Percentiles rank a stretch among this genome's conserved stretches.
Evolutionary conservation across 2,113 vertebrate species (phyloP).

Genomic region (Pteronura brasiliensis): DNA sequence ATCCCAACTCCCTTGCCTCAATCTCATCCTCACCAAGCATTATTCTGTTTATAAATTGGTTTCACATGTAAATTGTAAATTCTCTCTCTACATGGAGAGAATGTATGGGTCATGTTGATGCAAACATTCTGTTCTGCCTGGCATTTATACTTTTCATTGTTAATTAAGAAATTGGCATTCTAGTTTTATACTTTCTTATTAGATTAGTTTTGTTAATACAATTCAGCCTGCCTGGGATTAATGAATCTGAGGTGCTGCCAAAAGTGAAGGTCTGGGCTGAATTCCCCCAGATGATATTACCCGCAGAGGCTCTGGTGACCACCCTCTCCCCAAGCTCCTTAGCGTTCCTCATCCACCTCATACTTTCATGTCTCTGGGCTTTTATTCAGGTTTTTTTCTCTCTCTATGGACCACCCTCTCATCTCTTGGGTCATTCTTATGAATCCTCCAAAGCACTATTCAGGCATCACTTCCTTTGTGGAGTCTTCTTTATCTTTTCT

Average conservation of each 20-base stretch:
- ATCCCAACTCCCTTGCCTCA: not conserved
- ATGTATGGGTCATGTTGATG: conserved; percentile 9
- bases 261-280: not conserved
- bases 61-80: not conserved
- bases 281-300: not conserved
- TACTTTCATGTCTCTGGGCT: not conserved
- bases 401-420: not conserved
- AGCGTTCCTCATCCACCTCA: not conserved
- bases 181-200: conserved; percentile 15
- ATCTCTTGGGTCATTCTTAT: not conserved
- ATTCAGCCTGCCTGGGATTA: not conserved
- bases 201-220: conserved; percentile 31
- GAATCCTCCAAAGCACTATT: not conserved
- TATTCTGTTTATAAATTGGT: conserved; percentile 38
- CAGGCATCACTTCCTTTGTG: not conserved
- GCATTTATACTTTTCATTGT: not conserved
- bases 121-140: not conserved
- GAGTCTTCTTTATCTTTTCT: not conserved
- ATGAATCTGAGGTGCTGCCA: not conserved
- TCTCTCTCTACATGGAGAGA: not conserved
- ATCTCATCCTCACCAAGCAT: not conserved
- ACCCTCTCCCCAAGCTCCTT: not conserved
- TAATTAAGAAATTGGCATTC: conserved; percentile 48
- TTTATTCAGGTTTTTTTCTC: not conserved
- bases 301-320: not conserved